phyloP scores from a whole-genome alignment of 2,113 vertebrate species.

The Pteropus alecto region DNA sequence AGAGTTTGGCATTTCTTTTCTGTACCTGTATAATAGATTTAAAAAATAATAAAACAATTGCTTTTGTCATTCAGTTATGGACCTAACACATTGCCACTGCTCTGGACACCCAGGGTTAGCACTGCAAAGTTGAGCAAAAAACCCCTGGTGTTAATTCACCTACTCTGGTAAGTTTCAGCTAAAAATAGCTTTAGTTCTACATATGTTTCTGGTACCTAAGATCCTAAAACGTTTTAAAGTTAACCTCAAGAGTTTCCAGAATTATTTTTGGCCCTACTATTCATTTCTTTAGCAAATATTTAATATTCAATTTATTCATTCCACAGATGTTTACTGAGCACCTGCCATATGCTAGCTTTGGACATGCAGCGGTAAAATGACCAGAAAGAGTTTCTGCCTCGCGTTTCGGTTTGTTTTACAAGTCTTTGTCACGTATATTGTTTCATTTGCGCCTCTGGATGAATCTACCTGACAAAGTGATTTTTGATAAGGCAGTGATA shows the following conservation, averaged over 20 bases:
- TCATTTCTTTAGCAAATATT: conserved; percentile 59
- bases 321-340: conserved; percentile 16
- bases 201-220: conserved; percentile 20
- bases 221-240: conserved; percentile 52
- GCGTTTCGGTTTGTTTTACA: neutral
- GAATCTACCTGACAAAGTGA: neutral
- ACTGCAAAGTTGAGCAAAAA: neutral
- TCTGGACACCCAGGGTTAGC: neutral
- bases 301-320: conserved; percentile 41
- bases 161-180: conserved; percentile 30
- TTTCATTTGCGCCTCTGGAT: neutral
- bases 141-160: neutral
- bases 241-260: conserved; percentile 52
- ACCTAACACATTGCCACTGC: neutral
- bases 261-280: conserved; percentile 37
- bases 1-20: neutral
- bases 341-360: neutral
- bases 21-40: neutral
- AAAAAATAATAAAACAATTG: neutral
- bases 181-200: conserved; percentile 36
- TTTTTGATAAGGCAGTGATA: neutral
- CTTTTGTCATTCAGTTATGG: neutral
- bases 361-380: neutral
- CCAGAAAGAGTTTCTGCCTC: neutral
- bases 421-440: neutral